Base-by-base conservation (phyloP, 2,113 vertebrate genomes). In the Pseudopipra pipra region DNA sequence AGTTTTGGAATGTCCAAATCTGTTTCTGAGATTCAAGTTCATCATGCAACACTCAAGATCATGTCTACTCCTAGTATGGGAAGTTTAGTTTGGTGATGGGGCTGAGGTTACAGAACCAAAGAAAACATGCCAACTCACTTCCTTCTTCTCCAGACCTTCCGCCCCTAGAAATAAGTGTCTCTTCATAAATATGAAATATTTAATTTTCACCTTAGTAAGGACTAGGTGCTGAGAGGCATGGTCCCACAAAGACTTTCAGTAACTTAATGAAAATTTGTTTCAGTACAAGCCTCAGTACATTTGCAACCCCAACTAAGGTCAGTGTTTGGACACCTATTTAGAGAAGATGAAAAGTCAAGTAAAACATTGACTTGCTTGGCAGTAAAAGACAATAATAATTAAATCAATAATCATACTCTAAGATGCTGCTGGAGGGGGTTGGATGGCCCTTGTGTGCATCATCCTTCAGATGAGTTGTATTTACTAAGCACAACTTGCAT, bases 61-160 rank as follows among this genome's bases (percentile, higher is more conserved):
- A 14, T 2, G 2, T 21, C 62, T 41, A 5, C 41, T 52, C 9
- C 46, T 27, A 9, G 4, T 16, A 37, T 0, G 21, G 18, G 51
- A 87, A 71, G 9, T 62, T 87, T 49, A n/a, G 7, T 56, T n/a
- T 52, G 58, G 27, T 75, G 47, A 44, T 35, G 39, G 4, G 18
- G 9, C 28, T 92, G 20, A 76, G 47, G 23, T 68, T 71, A 33
- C 31, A 35, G 37, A 58, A 71, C 17, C 51, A 58, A 71, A 77
- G 17, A 55, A 41, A 52, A 63, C 9, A 13, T 55, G 9, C 8
- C 7, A 33, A 67, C 5, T 10, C 11, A 11, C 9, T 74, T 86
- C 8, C 19, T 43, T 89, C 19, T 43, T 89, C 21, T 61, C 27
- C 23, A 46, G n/a, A 54, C 14, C 14, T 79, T 87, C 13, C 21